Conservation (phyloP, 2,797 vertebrate genomes). For the Sternarchorhynchus goeldii region DNA sequence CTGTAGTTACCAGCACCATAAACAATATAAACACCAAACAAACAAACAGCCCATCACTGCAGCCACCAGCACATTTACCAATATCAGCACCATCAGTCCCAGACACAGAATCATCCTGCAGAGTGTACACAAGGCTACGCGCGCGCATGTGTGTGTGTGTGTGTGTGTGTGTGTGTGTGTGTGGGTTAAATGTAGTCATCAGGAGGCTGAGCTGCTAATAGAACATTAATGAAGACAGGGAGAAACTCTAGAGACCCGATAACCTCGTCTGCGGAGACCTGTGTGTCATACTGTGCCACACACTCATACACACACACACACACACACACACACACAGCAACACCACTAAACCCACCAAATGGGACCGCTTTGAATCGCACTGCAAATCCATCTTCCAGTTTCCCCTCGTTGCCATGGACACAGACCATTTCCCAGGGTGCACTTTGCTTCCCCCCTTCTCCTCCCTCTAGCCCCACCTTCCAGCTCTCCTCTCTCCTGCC, state of each 20-base stretch:
- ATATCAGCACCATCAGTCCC: too few relatives aligned
- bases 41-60: too few relatives aligned
- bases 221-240: conserved; percentile 53
- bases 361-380: conserved; percentile 62
- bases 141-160: too few relatives aligned
- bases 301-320: conserved; percentile 30
- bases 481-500: conserved; percentile 4
- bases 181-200: conserved; percentile 13
- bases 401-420: conserved; percentile 68
- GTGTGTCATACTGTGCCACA: background rate
- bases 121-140: too few relatives aligned
- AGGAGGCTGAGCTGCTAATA: conserved; percentile 43
- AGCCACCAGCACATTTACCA: too few relatives aligned
- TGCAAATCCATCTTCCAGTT: conserved; percentile 65
- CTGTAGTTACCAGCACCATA: too few relatives aligned
- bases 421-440: conserved; percentile 64
- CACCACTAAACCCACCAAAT: conserved; percentile 53
- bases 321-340: conserved; percentile 28
- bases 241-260: conserved; percentile 41
- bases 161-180: conserved; percentile 12
- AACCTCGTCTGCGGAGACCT: conserved; percentile 32
- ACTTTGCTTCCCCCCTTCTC: conserved; percentile 35
- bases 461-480: background rate
- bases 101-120: too few relatives aligned
- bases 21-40: too few relatives aligned